These are phyloP conservation scores for Atherinosoma microstoma DNA, from an alignment of 2,797 vertebrate species.

Conservation along the genomic window DNA sequence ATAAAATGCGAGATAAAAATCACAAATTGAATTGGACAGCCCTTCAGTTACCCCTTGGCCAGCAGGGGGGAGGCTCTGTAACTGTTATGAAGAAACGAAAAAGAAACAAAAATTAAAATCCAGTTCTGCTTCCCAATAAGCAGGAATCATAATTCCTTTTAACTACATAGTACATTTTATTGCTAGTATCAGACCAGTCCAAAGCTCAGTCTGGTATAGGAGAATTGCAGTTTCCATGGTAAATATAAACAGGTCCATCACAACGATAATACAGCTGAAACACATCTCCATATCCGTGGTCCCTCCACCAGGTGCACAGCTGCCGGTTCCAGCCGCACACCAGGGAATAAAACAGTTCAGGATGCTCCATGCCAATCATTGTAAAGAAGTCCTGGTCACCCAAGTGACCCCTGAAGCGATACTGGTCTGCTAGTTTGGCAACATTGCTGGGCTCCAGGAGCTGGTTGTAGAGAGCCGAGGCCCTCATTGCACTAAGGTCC, in stretches of 20 bases:
- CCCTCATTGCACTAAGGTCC: constrained; percentile 91
- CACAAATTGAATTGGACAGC: background rate
- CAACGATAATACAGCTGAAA: constrained; percentile 93
- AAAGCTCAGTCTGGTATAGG: constrained; percentile 87
- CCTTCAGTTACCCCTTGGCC: constrained; percentile 45
- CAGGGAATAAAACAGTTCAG: constrained; percentile 89
- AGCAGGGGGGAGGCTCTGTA: constrained; percentile 55
- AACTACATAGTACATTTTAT: background rate
- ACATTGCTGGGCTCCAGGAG: constrained; percentile 88
- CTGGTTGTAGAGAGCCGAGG: constrained; percentile 89
- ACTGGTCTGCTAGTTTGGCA: constrained; percentile 89
- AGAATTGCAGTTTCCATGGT: constrained; percentile 97
- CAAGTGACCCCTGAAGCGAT: constrained; percentile 94
- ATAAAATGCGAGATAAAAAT: background rate
- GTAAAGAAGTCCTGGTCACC: constrained; percentile 99
- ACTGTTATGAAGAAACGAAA: constrained; percentile 16
- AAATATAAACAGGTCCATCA: constrained; percentile 88
- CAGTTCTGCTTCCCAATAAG: constrained; percentile 3
- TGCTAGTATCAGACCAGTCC: background rate
- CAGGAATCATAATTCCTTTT: constrained; percentile 7
- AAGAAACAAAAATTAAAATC: background rate
- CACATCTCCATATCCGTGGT: constrained; percentile 92
- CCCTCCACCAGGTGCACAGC: constrained; percentile 97
- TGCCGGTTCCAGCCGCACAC: constrained; percentile 97
- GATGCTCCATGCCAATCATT: constrained; percentile 97